These are phyloP conservation scores for Labrus mixtus DNA, from an alignment of 2,113 vertebrate genomes.

Conservation along the genomic window DNA sequence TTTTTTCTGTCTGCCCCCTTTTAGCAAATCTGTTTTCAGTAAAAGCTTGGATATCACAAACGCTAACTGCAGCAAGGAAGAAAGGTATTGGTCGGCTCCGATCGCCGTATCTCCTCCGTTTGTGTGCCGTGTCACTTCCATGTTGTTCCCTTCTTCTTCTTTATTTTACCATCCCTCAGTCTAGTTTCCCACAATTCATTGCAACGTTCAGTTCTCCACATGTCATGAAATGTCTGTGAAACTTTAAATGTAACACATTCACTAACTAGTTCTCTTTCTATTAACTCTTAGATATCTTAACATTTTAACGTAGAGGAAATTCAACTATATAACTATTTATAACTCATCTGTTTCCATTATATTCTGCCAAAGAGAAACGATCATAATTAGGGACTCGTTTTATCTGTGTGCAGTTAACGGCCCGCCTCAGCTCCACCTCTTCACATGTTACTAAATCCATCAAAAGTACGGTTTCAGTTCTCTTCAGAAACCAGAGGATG, in stretches of 20 bases:
- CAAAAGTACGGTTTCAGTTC: too few species aligned
- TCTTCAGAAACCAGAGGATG: too few species aligned
- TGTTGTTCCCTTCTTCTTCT: slow-evolving; percentile 5
- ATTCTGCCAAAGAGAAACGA: too few species aligned
- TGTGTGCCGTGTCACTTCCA: slow-evolving; percentile 17
- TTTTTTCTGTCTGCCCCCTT: slow-evolving; percentile 62
- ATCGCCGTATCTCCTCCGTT: slow-evolving; percentile 3
- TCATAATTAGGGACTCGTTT: too few species aligned
- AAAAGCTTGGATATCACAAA: slow-evolving; percentile 99
- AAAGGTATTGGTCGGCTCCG: slow-evolving; percentile 88
- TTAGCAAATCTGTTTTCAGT: slow-evolving; percentile 90
- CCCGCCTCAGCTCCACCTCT: too few species aligned
- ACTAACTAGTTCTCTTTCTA: not conserved
- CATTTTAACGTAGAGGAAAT: too few species aligned
- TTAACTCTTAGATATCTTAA: too few species aligned
- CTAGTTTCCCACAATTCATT: not conserved
- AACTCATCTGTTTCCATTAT: too few species aligned
- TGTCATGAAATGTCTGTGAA: not conserved
- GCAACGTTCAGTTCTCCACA: not conserved
- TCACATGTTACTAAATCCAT: too few species aligned
- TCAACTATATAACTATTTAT: too few species aligned
- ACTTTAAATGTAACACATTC: not conserved
- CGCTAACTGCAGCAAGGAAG: slow-evolving; percentile 97
- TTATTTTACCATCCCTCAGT: not conserved
- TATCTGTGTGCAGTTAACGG: too few species aligned